Percentiles rank a stretch among this genome's conserved stretches.
Conservation (phyloP, 2,888 invertebrate species). For the Alcis repandata region DNA sequence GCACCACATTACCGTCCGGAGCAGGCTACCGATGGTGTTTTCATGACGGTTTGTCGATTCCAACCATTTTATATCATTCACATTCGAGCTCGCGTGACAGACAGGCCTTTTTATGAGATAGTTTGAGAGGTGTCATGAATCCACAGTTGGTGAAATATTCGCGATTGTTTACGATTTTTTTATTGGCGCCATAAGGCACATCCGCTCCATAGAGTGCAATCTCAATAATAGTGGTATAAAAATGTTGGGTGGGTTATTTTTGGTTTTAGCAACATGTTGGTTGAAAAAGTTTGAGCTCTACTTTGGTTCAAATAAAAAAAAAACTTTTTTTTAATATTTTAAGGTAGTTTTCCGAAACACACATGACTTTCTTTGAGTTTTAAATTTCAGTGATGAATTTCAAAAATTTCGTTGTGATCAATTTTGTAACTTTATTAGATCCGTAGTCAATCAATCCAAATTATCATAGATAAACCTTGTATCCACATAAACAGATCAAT, state of each 20-base stretch:
- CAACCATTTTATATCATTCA: conserved; percentile 37
- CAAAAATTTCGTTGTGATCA: too few relatives aligned
- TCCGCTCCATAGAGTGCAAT: conserved; percentile 26
- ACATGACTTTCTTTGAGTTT: too few relatives aligned
- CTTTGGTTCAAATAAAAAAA: too few relatives aligned
- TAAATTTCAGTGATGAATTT: too few relatives aligned
- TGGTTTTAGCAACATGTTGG: conserved; percentile 12
- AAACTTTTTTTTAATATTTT: too few relatives aligned
- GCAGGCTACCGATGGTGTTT: conserved; percentile 41
- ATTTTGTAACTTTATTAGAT: too few relatives aligned
- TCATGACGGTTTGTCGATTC: conserved; percentile 43
- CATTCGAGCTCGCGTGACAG: conserved; percentile 28
- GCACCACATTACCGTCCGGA: conserved; percentile 55
- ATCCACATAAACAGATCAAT: too few relatives aligned
- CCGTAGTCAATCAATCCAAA: too few relatives aligned
- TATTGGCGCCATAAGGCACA: conserved; percentile 39
- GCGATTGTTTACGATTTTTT: conserved; percentile 45
- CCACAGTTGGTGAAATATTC: conserved; percentile 43
- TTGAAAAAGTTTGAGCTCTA: background rate
- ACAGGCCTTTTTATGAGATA: conserved; percentile 39
- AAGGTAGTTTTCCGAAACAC: too few relatives aligned
- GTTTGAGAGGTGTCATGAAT: conserved; percentile 45
- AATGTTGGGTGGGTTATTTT: conserved; percentile 10
- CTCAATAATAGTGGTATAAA: conserved; percentile 24
- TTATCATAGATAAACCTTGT: too few relatives aligned